phyloP scores from a whole-genome alignment of 2,797 vertebrate species.

The Pseudochromis fuscus region DNA sequence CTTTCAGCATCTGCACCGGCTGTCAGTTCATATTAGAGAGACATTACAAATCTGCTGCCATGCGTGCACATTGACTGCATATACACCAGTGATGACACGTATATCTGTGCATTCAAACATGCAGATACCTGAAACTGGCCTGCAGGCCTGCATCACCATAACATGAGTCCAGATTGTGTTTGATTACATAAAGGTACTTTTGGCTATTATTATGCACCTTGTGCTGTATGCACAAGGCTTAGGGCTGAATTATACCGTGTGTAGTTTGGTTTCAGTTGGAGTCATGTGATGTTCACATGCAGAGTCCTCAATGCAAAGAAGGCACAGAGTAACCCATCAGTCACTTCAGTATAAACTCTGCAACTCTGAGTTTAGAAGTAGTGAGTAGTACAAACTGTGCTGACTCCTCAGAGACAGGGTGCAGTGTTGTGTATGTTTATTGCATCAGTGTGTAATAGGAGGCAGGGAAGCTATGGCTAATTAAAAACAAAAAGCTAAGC shows the following conservation, averaged over 20 bases:
- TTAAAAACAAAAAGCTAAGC: not conserved
- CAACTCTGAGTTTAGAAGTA: not conserved
- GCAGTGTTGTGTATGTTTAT: not conserved
- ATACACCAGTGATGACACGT: not conserved
- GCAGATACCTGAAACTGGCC: not conserved
- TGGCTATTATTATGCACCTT: slow-evolving; percentile 3
- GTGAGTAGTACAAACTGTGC: slow-evolving; percentile 5
- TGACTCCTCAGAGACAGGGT: not conserved
- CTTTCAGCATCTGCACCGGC: slow-evolving; percentile 46
- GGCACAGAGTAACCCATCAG: not conserved
- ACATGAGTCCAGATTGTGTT: slow-evolving; percentile 15
- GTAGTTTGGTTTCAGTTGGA: slow-evolving; percentile 1
- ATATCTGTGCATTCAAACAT: not conserved
- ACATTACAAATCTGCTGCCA: slow-evolving; percentile 3
- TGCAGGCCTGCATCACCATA: slow-evolving; percentile 6
- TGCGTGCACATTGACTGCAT: slow-evolving; percentile 1
- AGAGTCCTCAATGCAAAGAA: not conserved
- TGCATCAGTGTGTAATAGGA: not conserved
- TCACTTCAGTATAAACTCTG: not conserved
- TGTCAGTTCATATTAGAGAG: slow-evolving; percentile 52
- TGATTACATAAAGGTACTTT: slow-evolving; percentile 1
- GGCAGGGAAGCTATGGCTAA: not conserved
- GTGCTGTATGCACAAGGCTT: not conserved
- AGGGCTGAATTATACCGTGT: not conserved
- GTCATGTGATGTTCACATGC: slow-evolving; percentile 15